Conservation (phyloP, 2,888 invertebrate species). For the Gisinianus flammeolus region DNA sequence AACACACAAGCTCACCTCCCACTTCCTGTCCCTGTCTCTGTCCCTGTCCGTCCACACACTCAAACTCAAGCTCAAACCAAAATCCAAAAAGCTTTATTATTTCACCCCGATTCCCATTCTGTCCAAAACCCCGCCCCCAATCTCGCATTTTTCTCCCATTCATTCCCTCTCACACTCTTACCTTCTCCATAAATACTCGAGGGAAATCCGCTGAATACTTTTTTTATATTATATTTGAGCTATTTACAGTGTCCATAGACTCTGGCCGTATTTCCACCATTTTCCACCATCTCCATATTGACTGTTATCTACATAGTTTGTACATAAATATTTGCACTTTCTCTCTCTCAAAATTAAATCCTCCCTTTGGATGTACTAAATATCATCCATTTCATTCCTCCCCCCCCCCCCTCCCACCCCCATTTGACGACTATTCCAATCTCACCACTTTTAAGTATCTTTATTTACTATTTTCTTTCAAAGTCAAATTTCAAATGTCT, state of each 20-base stretch:
- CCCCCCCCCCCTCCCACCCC: no score
- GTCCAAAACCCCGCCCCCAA: no score
- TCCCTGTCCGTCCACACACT: neutral
- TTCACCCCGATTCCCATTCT: no score
- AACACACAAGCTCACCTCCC: neutral
- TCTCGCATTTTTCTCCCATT: neutral
- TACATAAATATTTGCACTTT: neutral
- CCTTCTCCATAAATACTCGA: neutral
- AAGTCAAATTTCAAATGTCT: no score
- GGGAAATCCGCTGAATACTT: no score
- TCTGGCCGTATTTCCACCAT: neutral
- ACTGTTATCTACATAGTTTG: neutral
- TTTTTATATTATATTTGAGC: neutral
- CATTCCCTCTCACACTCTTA: neutral
- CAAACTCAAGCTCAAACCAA: neutral
- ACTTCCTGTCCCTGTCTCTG: constrained; percentile 1
- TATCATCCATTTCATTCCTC: no score
- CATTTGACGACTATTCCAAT: no score
- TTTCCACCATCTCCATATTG: neutral
- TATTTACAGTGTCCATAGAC: neutral
- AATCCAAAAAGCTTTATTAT: constrained; percentile 8
- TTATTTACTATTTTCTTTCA: no score
- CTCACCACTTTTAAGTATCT: no score
- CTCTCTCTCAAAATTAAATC: neutral
- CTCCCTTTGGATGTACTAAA: no score